A percentile compares a stretch with the other conserved stretches of the same genome.
Evolutionary conservation across 1,140 invertebrate genomes (phyloP).

Genomic region (Drosophila pachea): DNA sequence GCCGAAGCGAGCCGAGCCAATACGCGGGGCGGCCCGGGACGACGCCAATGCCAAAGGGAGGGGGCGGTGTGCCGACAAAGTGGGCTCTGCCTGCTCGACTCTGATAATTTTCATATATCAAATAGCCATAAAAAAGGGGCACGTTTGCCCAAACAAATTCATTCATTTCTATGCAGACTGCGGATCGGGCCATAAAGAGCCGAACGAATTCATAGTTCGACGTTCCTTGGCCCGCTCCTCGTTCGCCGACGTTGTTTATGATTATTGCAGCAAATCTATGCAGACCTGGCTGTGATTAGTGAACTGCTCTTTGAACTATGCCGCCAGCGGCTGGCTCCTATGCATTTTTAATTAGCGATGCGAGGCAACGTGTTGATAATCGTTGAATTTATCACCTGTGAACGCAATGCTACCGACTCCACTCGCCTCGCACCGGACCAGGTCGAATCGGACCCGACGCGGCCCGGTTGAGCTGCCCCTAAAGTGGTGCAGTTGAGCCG

Average conservation of each 20-base stretch:
- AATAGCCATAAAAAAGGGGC: constrained; percentile 68
- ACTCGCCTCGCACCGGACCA: neutral
- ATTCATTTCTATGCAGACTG: constrained; percentile 67
- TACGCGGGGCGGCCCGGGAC: too few relatives aligned
- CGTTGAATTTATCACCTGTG: constrained; percentile 73
- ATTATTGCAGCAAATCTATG: constrained; percentile 65
- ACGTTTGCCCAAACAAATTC: constrained; percentile 49
- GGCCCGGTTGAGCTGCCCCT: neutral
- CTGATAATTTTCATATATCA: constrained; percentile 72
- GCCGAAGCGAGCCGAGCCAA: constrained; percentile 45
- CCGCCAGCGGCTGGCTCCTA: constrained; percentile 19
- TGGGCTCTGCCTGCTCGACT: constrained; percentile 15
- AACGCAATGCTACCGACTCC: constrained; percentile 50
- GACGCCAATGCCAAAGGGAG: constrained; percentile 41
- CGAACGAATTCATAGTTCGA: constrained; percentile 64
- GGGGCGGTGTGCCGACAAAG: constrained; percentile 70
- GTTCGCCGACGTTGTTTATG: constrained; percentile 64
- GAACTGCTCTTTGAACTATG: constrained; percentile 61
- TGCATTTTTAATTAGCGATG: constrained; percentile 73
- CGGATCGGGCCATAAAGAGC: constrained; percentile 62
- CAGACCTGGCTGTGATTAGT: constrained; percentile 57
- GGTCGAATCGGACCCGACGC: too few relatives aligned
- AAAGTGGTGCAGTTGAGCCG: constrained; percentile 16
- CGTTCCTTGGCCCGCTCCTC: constrained; percentile 36
- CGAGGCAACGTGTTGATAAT: constrained; percentile 64